These are phyloP conservation scores for Lepidochitona cinerea DNA, from an alignment of 2,888 invertebrate species.

Conservation along the genomic window DNA sequence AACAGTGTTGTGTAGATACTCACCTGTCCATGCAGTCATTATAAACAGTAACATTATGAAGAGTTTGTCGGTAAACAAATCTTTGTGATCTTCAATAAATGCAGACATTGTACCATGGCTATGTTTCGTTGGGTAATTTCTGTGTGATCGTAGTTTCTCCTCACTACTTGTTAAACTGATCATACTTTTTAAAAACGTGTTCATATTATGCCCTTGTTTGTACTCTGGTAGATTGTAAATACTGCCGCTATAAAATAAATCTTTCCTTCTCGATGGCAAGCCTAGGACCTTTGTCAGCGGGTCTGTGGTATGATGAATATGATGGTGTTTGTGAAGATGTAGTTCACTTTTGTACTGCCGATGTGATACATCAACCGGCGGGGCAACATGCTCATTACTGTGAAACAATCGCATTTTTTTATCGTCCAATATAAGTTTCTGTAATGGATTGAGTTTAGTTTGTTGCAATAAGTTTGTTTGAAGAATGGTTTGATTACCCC, in stretches of 20 bases:
- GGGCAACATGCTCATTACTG: neutral
- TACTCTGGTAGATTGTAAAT: conserved; percentile 73
- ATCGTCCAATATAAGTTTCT: neutral
- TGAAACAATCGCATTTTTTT: neutral
- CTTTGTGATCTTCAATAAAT: neutral
- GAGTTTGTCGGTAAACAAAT: conserved; percentile 25
- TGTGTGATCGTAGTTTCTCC: no score
- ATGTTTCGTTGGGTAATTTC: no score
- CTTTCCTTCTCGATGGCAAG: conserved; percentile 75
- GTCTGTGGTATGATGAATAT: neutral
- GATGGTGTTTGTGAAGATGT: neutral
- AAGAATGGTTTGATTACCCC: neutral
- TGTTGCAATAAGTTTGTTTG: neutral
- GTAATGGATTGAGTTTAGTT: neutral
- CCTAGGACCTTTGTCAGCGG: neutral
- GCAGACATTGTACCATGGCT: neutral
- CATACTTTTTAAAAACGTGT: conserved; percentile 25
- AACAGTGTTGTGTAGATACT: no score
- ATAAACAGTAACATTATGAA: conserved; percentile 44
- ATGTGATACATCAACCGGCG: neutral
- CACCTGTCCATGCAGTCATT: conserved; percentile 59
- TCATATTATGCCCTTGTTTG: conserved; percentile 26
- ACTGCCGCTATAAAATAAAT: conserved; percentile 91
- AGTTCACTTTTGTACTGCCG: neutral
- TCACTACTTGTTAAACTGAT: conserved; percentile 11